These are phyloP conservation scores for Vombatus ursinus DNA, from an alignment of 2,113 vertebrate genomes.

Conservation along the genomic window DNA sequence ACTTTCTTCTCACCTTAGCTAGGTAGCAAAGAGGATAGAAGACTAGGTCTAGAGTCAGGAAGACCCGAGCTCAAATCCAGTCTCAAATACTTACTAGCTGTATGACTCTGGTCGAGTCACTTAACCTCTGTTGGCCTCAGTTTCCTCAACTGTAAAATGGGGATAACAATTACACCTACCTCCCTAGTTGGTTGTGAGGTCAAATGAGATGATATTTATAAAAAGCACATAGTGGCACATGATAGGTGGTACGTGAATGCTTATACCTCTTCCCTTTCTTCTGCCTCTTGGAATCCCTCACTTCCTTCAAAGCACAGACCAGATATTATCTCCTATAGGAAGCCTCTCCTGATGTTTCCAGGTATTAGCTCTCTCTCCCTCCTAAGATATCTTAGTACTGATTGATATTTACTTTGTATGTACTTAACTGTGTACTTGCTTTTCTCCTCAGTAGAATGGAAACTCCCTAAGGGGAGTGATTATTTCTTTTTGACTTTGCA, in stretches of 20 bases:
- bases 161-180: not conserved
- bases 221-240: no score
- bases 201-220: not conserved
- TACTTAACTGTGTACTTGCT: not conserved
- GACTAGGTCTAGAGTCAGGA: not conserved
- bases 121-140: not conserved
- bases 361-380: not conserved
- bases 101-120: no score
- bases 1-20: not conserved
- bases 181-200: not conserved
- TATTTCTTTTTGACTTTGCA: not conserved
- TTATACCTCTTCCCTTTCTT: not conserved
- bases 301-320: not conserved
- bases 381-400: not conserved
- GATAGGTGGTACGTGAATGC: not conserved
- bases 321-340: not conserved
- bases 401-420: not conserved
- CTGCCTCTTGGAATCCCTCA: not conserved
- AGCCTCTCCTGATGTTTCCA: no score
- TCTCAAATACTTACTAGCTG: no score
- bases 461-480: not conserved
- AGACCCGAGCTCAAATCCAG: not conserved
- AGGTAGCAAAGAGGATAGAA: not conserved
- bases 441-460: not conserved
- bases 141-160: not conserved